Conservation (phyloP, 2,797 vertebrate genomes). For the Hafferia zeledoni region DNA sequence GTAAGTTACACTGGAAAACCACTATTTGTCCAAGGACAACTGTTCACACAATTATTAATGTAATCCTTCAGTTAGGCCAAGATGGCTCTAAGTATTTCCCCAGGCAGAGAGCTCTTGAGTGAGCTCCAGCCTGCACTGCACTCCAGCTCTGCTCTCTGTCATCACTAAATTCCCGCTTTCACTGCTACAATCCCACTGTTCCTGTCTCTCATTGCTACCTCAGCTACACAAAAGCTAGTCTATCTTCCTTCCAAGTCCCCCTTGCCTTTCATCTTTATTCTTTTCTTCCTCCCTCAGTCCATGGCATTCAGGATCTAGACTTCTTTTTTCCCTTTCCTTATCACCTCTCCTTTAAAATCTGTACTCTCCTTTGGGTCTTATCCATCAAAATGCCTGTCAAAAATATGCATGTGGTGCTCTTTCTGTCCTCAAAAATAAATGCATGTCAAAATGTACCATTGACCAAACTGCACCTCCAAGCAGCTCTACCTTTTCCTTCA, state of each 20-base stretch:
- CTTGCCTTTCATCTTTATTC: neutral
- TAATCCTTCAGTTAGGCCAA: neutral
- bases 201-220: neutral
- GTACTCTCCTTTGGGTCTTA: neutral
- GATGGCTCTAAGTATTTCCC: neutral
- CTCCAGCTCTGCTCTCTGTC: neutral
- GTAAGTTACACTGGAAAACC: neutral
- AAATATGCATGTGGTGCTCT: neutral
- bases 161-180: neutral
- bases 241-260: neutral
- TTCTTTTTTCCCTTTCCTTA: neutral
- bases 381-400: neutral
- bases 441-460: neutral
- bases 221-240: neutral
- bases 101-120: neutral
- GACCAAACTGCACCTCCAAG: neutral
- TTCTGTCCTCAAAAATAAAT: neutral
- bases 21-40: neutral
- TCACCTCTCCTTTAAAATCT: neutral
- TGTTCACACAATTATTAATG: neutral
- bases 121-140: neutral
- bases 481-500: neutral
- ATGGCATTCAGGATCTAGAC: neutral
- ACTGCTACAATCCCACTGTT: neutral
- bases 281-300: neutral